Evolutionary conservation across 2,888 invertebrate species (phyloP), one percentile per base, ranked within the genome.

Genomic region (Lasius platythorax): DNA sequence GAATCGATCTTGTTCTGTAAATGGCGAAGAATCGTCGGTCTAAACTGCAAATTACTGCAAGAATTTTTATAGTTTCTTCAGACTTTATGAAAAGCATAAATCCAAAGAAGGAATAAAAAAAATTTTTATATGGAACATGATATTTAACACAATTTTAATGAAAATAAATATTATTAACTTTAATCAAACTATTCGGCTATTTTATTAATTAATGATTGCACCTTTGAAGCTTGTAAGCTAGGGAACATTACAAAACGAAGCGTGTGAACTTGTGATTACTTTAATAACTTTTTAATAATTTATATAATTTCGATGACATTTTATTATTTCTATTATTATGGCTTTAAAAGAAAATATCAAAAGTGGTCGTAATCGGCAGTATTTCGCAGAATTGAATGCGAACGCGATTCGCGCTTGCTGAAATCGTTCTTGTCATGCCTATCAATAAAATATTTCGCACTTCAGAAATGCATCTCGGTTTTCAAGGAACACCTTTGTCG

Each of bases 401-500:
- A 53, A 53, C 40, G 37, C 23, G 6, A 18, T 64, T 64, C 37
- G 4, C 4, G 9, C 37, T 40, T 2, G 6, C 18, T 40, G 53
- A 58, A 64, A 70, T 70, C 37, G 37, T 50, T 28, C 30, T 79
- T 23, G 58, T 70, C 61, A 61, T 61, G 18, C 30, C 37, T 79
- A 79, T 72, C 37, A 37, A 79, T 61, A 50, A 61, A 72, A 37
- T 46, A 50, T 70, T 61, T 46, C 23, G 18, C 79, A 37, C 3
- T 12, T 37, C 37, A 15, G 46, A 61, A 43, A 37, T 61, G 61
- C 58, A 43, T 79, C 40, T 28, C 58, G 68, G 18, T 68, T 58
- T 58, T 43, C 72, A 46, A 37, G 46, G 15, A 61, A 11, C 28
- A 56, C 18, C 67, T 88, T 89, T 85, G 70, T 72, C 70, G 66